phyloP scores from a whole-genome alignment of 2,113 vertebrate genomes.

The Tachysurus vachellii region DNA sequence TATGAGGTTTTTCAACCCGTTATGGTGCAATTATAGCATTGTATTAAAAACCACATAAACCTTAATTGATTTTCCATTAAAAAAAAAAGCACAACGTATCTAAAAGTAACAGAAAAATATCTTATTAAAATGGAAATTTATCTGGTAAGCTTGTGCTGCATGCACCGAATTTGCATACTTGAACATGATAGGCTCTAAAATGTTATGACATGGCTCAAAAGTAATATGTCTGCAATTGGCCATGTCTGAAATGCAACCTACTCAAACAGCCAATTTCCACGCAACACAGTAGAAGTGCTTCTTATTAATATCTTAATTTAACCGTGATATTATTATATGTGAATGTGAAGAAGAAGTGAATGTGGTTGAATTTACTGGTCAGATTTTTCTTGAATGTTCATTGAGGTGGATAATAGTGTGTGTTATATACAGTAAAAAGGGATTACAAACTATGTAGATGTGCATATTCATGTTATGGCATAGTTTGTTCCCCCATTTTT shows the following conservation, averaged over 20 bases:
- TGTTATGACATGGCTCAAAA: not conserved
- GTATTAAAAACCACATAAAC: not conserved
- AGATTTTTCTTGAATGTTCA: not conserved
- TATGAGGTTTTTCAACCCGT: not conserved
- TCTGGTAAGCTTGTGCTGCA: not conserved
- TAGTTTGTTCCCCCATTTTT: not conserved
- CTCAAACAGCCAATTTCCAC: not conserved
- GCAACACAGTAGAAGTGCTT: not conserved
- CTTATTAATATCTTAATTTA: not conserved
- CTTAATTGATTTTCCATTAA: not conserved
- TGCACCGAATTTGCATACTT: not conserved
- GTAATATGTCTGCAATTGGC: not conserved
- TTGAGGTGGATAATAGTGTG: not conserved
- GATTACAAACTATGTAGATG: not conserved
- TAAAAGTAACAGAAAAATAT: not conserved
- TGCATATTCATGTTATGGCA: not conserved
- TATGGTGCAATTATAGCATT: not conserved
- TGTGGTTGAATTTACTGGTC: not conserved
- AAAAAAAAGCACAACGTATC: not conserved
- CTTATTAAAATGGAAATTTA: not conserved
- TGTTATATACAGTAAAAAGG: not conserved
- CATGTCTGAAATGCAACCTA: not conserved
- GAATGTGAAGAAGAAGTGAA: not conserved
- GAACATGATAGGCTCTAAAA: not conserved
- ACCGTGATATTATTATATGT: not conserved